Base-by-base conservation (phyloP, 2,113 vertebrate species). In the Psilopogon haemacephalus region DNA sequence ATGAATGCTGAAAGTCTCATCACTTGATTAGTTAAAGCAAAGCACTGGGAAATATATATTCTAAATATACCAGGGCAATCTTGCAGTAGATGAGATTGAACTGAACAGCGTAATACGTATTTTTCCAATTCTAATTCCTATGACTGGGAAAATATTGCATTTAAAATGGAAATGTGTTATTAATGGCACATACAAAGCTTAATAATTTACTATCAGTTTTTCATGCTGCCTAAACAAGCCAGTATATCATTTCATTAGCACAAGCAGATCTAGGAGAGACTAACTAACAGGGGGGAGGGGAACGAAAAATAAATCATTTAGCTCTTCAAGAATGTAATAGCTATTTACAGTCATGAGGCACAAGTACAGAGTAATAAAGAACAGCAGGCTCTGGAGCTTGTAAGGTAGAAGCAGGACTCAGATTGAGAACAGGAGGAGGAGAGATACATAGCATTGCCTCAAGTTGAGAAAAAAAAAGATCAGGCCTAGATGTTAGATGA, bases 81-180 rank as follows among this genome's bases (percentile, higher is more conserved):
- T 73, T 70, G 32, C 15, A 88, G 11, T 23, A 16, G 8, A 75
- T 71, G 16, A 76, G 27, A 46, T 2, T 64, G n/a, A 94, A 60
- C 14, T 35, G 27, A 88, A 84, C 10, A 5, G 15, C 44, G 71
- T 76, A 69, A 87, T 20, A 37, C 2, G 0, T 55, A 77, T 60
- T 94, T 84, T 91, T 94, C 70, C 38, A 80, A 78, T 84, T 94
- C 68, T 88, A 85, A 90, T 93, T 93, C 86, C 46, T 68, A 23
- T 26, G 3, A 86, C 37, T 74, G 64, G 7, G 42, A 77, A 93
- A 88, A 94, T 74, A 77, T 2, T 46, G 35, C 52, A 75, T 86
- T 93, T 86, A 56, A 90, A 90, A 90, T 74, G n/a, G 21, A 94
- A 93, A 95, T 78, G 15, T 55, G 64, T 80, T 92, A 92, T 79